Evolutionary conservation across 53 echinoderm and acorn worm genomes (phyloP).

Genomic region (Temnopleurus reevesii): DNA sequence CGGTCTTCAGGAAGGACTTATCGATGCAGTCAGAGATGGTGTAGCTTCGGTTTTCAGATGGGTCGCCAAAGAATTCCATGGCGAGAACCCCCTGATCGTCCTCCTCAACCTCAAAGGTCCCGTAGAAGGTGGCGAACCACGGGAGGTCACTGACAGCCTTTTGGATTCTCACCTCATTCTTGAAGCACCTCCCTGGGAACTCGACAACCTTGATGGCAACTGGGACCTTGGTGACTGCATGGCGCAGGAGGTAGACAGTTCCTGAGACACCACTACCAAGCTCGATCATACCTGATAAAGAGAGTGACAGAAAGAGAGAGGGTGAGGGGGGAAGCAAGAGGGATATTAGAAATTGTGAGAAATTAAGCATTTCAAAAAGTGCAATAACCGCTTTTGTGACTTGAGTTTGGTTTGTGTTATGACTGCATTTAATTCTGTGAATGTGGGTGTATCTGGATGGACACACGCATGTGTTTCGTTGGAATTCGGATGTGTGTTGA

Average conservation of each 20-base stretch:
- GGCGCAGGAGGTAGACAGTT: conserved; percentile 25
- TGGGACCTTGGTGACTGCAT: not conserved
- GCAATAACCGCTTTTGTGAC: too few species aligned
- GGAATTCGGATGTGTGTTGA: too few species aligned
- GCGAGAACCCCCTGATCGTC: not conserved
- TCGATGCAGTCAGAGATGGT: conserved; percentile 38
- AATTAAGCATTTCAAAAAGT: too few species aligned
- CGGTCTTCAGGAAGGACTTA: not conserved
- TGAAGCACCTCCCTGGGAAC: not conserved
- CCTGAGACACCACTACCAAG: conserved; percentile 2
- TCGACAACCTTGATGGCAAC: conserved; percentile 8
- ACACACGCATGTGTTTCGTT: too few species aligned
- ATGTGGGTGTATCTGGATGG: too few species aligned
- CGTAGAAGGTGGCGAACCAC: conserved; percentile 22
- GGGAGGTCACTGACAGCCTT: conserved; percentile 3
- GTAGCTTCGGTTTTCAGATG: not conserved
- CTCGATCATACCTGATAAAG: too few species aligned
- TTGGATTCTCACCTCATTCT: conserved; percentile 27
- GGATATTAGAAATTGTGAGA: too few species aligned
- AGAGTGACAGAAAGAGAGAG: too few species aligned
- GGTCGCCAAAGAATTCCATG: conserved; percentile 25
- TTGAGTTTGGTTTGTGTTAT: too few species aligned
- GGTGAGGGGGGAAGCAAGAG: too few species aligned
- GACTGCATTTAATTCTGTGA: too few species aligned
- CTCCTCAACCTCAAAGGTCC: not conserved